Evolutionary conservation across 1,140 invertebrate genomes (phyloP).

Genomic region (Whitmania pigra): DNA sequence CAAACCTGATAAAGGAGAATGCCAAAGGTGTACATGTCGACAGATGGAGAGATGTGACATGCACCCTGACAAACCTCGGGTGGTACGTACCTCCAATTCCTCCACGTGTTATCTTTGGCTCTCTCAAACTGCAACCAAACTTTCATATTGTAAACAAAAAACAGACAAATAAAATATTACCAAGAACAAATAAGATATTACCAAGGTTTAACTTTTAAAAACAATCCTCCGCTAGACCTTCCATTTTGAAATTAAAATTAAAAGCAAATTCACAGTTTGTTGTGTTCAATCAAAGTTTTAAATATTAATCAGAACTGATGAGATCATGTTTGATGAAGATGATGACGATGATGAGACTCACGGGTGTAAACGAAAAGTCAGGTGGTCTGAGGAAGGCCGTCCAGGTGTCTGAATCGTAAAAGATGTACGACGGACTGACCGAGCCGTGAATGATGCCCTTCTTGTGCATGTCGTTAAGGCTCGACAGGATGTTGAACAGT

Average conservation of each 20-base stretch:
- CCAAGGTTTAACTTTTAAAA: too few relatives aligned
- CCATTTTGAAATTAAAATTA: too few relatives aligned
- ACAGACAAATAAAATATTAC: not conserved
- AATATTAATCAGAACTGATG: too few relatives aligned
- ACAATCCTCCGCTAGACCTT: too few relatives aligned
- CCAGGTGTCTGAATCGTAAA: not conserved
- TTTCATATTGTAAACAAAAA: not conserved
- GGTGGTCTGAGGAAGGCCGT: not conserved
- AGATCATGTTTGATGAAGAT: too few relatives aligned
- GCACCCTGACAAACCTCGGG: not conserved
- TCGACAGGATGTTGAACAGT: not conserved
- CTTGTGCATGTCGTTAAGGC: conserved; percentile 9
- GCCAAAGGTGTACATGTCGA: conserved; percentile 5
- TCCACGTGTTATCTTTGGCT: not conserved
- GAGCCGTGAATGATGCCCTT: not conserved
- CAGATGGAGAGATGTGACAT: not conserved
- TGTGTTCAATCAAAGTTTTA: too few relatives aligned
- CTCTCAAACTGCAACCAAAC: not conserved
- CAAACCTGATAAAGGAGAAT: not conserved
- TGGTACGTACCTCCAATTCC: not conserved
- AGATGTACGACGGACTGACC: not conserved
- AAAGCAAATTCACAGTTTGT: too few relatives aligned
- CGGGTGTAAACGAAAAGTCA: not conserved
- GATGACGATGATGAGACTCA: not conserved
- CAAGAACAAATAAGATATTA: not conserved